phyloP scores from a whole-genome alignment of 2,113 vertebrate species.

The Calidris pygmaea region DNA sequence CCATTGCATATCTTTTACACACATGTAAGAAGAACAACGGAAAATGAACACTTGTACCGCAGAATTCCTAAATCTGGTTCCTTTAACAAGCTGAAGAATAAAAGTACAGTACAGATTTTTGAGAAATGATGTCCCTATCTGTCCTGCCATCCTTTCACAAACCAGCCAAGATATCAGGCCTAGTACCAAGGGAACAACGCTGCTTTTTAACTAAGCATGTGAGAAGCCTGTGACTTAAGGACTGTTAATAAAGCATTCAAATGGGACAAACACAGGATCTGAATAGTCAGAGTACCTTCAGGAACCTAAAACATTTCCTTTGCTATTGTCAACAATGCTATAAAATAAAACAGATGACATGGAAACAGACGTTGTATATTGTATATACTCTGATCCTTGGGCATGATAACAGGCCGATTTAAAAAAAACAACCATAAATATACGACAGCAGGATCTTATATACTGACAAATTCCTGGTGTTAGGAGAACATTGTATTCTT shows the following conservation, averaged over 20 bases:
- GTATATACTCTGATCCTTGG: background rate
- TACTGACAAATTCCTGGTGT: background rate
- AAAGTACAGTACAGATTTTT: background rate
- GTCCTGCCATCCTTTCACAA: background rate
- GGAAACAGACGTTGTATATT: slow-evolving; percentile 12
- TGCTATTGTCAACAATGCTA: background rate
- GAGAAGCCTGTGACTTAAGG: background rate
- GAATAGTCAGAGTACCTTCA: background rate
- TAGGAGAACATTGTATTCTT: background rate
- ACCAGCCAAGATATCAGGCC: background rate
- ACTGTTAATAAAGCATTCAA: background rate
- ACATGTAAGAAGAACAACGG: background rate
- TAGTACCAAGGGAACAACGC: background rate
- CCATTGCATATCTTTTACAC: background rate
- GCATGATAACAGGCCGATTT: background rate
- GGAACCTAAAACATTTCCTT: background rate
- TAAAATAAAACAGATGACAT: background rate
- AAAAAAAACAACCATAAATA: background rate
- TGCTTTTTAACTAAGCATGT: background rate
- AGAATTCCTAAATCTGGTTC: background rate
- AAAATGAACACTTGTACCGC: background rate
- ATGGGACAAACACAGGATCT: background rate
- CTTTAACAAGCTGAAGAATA: background rate
- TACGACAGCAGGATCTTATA: background rate
- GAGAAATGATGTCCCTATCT: background rate